Percentiles rank a stretch among this genome's conserved stretches.
Conservation (phyloP, 2,888 invertebrate genomes). For the Polietes domitor region DNA sequence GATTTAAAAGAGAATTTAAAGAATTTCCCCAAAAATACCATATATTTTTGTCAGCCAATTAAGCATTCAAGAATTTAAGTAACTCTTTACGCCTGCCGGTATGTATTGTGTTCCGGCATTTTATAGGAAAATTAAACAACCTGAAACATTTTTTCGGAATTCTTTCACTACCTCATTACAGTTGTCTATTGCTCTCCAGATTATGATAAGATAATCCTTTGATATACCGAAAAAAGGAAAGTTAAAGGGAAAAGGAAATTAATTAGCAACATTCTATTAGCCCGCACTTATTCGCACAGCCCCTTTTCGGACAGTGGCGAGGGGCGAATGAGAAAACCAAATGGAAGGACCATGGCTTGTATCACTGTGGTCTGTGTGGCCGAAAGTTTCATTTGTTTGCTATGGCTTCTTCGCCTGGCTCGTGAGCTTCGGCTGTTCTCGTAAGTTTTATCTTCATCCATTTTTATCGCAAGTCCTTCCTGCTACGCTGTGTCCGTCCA, state of each 20-base stretch:
- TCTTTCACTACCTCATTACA: background rate
- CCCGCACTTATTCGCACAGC: constrained; percentile 27
- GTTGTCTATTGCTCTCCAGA: background rate
- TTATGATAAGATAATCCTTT: constrained; percentile 17
- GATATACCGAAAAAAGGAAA: background rate
- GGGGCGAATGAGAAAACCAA: background rate
- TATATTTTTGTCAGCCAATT: too few relatives aligned
- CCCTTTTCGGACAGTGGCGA: background rate
- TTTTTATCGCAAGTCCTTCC: constrained; percentile 14
- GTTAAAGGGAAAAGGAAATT: constrained; percentile 32
- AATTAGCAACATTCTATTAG: constrained; percentile 56
- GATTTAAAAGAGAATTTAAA: too few relatives aligned
- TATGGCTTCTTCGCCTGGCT: background rate
- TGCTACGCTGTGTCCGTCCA: constrained; percentile 16
- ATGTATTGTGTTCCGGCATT: too few relatives aligned
- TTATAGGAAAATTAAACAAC: background rate
- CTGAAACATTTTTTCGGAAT: background rate
- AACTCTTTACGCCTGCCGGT: too few relatives aligned
- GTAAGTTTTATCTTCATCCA: constrained; percentile 43
- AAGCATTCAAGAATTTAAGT: too few relatives aligned
- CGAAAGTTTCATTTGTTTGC: background rate
- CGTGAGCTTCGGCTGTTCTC: constrained; percentile 12
- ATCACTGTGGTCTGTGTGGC: constrained; percentile 10
- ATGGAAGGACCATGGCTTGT: background rate
- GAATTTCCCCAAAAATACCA: too few relatives aligned